Conservation (phyloP, 2,888 invertebrate species). For the Lasioglossum villosulum region DNA sequence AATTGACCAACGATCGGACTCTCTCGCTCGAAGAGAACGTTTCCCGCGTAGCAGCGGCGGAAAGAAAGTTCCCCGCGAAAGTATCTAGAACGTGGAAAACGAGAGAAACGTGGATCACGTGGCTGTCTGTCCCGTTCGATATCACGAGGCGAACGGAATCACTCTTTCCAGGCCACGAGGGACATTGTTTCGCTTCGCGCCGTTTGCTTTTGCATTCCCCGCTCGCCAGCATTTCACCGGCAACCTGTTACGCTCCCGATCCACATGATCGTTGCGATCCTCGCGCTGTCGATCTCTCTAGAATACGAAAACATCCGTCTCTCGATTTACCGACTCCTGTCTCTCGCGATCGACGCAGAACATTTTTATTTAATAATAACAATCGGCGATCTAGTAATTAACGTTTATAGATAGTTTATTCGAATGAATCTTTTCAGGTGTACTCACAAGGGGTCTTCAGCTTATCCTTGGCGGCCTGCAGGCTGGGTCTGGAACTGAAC, state of each 20-base stretch:
- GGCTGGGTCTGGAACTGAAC: slow-evolving; percentile 63
- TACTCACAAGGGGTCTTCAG: slow-evolving; percentile 76
- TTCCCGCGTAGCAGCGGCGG: slow-evolving; percentile 8
- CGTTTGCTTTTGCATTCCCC: slow-evolving; percentile 53
- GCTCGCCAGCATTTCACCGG: slow-evolving; percentile 21
- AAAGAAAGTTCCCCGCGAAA: slow-evolving; percentile 54
- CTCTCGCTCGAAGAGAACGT: slow-evolving; percentile 8
- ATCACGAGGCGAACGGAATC: slow-evolving; percentile 26
- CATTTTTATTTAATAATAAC: no score
- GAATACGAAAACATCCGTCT: not conserved
- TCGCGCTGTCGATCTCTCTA: not conserved
- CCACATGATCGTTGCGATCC: not conserved
- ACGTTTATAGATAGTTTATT: not conserved
- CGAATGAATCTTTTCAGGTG: not conserved
- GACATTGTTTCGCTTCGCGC: slow-evolving; percentile 43
- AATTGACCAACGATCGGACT: not conserved
- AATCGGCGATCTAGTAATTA: not conserved
- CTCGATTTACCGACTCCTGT: not conserved
- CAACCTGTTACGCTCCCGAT: slow-evolving; percentile 21
- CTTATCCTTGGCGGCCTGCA: slow-evolving; percentile 74
- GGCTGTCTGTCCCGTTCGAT: not conserved
- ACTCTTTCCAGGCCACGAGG: slow-evolving; percentile 34
- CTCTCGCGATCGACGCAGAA: not conserved
- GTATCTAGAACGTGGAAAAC: slow-evolving; percentile 49
- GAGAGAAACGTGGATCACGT: slow-evolving; percentile 39